phyloP scores from a whole-genome alignment of 2,888 invertebrate genomes.

The Gortyna flavago region DNA sequence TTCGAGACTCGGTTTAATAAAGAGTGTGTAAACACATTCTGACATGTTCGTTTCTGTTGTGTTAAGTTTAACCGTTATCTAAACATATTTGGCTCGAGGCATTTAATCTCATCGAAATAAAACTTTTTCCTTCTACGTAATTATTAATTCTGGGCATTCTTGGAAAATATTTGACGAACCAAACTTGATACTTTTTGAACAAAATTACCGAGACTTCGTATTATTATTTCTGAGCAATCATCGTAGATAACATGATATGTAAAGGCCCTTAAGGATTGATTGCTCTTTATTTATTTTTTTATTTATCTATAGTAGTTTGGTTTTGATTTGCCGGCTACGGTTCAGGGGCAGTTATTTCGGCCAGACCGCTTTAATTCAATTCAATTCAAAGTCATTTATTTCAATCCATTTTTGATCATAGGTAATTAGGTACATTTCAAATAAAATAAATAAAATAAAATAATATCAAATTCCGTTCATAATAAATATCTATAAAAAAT shows the following conservation, averaged over 20 bases:
- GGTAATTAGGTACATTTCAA: no score
- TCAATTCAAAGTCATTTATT: no score
- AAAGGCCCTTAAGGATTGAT: neutral
- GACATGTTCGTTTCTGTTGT: slow-evolving; percentile 32
- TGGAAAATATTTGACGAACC: slow-evolving; percentile 27
- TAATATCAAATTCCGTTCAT: no score
- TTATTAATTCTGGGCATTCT: slow-evolving; percentile 33
- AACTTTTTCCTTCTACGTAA: slow-evolving; percentile 12
- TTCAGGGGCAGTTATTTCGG: neutral
- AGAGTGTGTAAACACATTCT: slow-evolving; percentile 38
- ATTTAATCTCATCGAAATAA: slow-evolving; percentile 23
- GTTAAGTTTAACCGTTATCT: slow-evolving; percentile 31
- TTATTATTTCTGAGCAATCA: slow-evolving; percentile 9
- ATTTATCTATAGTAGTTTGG: neutral
- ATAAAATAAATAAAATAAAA: no score
- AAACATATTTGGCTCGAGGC: slow-evolving; percentile 31
- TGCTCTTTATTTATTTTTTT: no score
- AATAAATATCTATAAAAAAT: no score
- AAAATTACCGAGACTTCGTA: neutral
- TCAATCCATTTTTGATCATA: no score
- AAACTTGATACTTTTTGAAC: slow-evolving; percentile 14
- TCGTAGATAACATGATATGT: neutral
- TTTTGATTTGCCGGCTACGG: neutral
- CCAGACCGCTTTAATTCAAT: neutral
- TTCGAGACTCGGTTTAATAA: slow-evolving; percentile 28